Conservation (phyloP, 30 jellyfish, hydroid and myxozoan genomes). For the Catostylus mosaicus region DNA sequence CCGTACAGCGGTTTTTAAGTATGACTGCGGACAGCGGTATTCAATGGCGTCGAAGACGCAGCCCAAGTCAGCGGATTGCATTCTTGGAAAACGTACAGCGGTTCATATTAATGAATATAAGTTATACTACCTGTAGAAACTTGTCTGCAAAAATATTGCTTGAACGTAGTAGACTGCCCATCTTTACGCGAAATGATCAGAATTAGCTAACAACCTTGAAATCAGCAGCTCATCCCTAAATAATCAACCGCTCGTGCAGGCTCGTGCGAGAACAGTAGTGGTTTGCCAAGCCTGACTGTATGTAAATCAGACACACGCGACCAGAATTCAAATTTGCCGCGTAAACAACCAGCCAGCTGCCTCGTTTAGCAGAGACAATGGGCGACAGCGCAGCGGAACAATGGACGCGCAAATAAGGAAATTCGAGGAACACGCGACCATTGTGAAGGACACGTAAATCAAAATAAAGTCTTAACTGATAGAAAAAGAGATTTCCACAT, state of each 20-base stretch:
- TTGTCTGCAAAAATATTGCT: slow-evolving; percentile 31
- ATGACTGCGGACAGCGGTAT: slow-evolving; percentile 54
- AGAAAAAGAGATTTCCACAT: not conserved
- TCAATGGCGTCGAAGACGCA: slow-evolving; percentile 25
- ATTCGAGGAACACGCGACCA: slow-evolving; percentile 53
- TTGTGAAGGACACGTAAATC: slow-evolving; percentile 16
- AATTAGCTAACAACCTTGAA: not conserved
- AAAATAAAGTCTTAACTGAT: slow-evolving; percentile 9
- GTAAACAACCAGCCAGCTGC: slow-evolving; percentile 61
- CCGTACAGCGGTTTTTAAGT: slow-evolving; percentile 52
- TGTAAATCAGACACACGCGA: slow-evolving; percentile 62
- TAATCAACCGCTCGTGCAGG: slow-evolving; percentile 67
- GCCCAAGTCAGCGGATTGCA: slow-evolving; percentile 28
- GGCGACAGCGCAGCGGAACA: slow-evolving; percentile 18
- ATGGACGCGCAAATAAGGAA: slow-evolving; percentile 57
- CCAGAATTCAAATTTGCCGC: slow-evolving; percentile 66
- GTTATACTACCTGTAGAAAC: slow-evolving; percentile 34
- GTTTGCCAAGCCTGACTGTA: slow-evolving; percentile 18
- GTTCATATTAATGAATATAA: not conserved
- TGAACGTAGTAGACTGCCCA: slow-evolving; percentile 41
- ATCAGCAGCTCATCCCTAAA: slow-evolving; percentile 15
- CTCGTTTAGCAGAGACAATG: slow-evolving; percentile 34
- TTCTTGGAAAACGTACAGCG: slow-evolving; percentile 26
- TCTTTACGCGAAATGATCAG: slow-evolving; percentile 7
- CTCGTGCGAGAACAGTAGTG: slow-evolving; percentile 51